phyloP scores from a whole-genome alignment of 1,140 invertebrate species.

The Drosophila quadrilineata region DNA sequence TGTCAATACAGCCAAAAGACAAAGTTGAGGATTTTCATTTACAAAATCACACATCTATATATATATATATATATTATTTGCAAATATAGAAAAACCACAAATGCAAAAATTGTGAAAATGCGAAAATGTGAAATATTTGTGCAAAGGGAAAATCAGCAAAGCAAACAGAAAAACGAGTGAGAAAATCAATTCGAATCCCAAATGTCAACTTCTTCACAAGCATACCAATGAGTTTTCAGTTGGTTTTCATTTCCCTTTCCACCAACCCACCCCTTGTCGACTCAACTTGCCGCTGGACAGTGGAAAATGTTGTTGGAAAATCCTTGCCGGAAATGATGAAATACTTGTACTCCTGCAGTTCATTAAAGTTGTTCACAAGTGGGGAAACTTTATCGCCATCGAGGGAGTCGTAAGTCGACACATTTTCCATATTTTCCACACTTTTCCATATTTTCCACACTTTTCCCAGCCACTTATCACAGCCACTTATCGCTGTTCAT shows the following conservation, averaged over 20 bases:
- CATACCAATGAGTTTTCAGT: slow-evolving; percentile 18
- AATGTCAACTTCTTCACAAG: slow-evolving; percentile 53
- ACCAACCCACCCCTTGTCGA: background rate
- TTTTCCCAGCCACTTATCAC: slow-evolving; percentile 43
- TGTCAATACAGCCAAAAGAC: slow-evolving; percentile 71
- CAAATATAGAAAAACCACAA: slow-evolving; percentile 36
- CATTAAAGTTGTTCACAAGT: slow-evolving; percentile 61
- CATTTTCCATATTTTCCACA: slow-evolving; percentile 14
- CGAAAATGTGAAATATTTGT: too few species aligned
- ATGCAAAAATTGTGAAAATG: slow-evolving; percentile 21
- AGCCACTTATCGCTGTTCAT: slow-evolving; percentile 64
- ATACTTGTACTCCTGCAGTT: slow-evolving; percentile 56
- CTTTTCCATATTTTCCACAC: background rate
- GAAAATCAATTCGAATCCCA: slow-evolving; percentile 67
- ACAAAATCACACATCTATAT: slow-evolving; percentile 49
- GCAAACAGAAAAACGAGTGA: slow-evolving; percentile 45
- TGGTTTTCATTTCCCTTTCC: too few species aligned
- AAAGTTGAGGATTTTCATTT: slow-evolving; percentile 57
- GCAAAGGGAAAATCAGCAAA: slow-evolving; percentile 77
- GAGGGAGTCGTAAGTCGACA: slow-evolving; percentile 63
- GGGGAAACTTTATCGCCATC: slow-evolving; percentile 58
- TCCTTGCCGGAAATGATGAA: slow-evolving; percentile 53
- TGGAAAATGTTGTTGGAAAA: slow-evolving; percentile 1
- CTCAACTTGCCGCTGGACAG: background rate
- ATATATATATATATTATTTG: background rate